Percentiles rank a stretch among this genome's conserved stretches.
Conservation (phyloP, 2,888 invertebrate genomes). For the Ormyrus thymus region DNA sequence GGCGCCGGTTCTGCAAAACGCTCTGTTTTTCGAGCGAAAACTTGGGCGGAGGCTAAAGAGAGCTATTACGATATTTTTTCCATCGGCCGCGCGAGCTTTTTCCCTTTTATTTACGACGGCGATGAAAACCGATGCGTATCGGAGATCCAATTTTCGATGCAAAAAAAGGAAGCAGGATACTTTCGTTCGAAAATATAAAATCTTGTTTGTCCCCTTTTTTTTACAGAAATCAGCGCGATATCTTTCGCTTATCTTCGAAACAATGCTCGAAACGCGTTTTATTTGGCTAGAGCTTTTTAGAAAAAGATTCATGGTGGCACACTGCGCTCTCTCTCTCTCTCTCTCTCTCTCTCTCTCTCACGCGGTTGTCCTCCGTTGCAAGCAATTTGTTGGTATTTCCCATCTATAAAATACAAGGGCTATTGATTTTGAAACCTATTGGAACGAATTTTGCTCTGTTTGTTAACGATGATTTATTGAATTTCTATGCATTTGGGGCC, state of each 20-base stretch:
- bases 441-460: background rate
- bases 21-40: background rate
- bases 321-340: background rate
- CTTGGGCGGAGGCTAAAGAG: too few species aligned
- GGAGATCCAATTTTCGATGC: conserved; percentile 6
- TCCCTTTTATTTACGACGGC: background rate
- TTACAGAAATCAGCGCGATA: too few species aligned
- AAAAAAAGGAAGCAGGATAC: background rate
- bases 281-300: background rate
- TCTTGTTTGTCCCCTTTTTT: too few species aligned
- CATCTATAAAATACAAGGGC: conserved; percentile 22
- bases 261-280: background rate
- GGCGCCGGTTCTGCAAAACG: too few species aligned
- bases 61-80: too few species aligned
- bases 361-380: background rate
- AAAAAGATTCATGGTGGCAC: conserved; percentile 16
- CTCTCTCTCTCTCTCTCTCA: background rate
- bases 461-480: too few species aligned
- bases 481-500: too few species aligned
- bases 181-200: background rate
- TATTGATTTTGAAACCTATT: conserved; percentile 1
- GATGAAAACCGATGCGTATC: background rate
- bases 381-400: conserved; percentile 4
- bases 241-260: too few species aligned
- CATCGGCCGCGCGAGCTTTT: background rate